Conservation (phyloP, 2,113 vertebrate species). For the Corydoras maculifer region DNA sequence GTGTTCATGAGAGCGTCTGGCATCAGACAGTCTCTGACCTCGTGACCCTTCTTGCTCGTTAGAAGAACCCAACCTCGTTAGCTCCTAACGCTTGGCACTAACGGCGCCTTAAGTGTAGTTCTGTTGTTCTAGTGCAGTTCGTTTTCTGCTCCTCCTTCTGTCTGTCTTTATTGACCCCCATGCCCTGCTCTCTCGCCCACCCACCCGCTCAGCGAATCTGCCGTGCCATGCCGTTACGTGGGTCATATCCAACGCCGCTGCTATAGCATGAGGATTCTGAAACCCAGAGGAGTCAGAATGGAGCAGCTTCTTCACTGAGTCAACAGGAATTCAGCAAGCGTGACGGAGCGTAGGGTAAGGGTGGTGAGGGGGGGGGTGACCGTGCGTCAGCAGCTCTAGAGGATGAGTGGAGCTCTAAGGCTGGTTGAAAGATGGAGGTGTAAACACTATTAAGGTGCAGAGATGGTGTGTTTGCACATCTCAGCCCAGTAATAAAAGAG, state of each 20-base stretch:
- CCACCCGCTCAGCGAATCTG: background rate
- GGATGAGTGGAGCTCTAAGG: constrained; percentile 23
- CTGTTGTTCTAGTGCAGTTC: background rate
- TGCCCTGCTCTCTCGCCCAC: constrained; percentile 32
- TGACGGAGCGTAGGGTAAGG: background rate
- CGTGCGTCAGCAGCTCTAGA: constrained; percentile 25
- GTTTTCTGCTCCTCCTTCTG: background rate
- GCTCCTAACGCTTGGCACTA: constrained; percentile 32
- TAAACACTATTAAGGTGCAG: constrained; percentile 58
- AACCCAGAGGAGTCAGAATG: constrained; percentile 26
- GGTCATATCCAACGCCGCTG: too few species aligned
- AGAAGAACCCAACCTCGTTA: constrained; percentile 34
- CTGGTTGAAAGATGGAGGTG: constrained; percentile 51
- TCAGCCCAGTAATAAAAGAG: constrained; percentile 42
- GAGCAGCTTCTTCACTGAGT: constrained; percentile 22
- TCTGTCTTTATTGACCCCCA: constrained; percentile 21
- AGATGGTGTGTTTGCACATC: constrained; percentile 57
- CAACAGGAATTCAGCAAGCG: constrained; percentile 13
- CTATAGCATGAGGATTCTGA: too few species aligned
- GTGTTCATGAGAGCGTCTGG: constrained; percentile 38
- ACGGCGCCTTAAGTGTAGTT: constrained; percentile 26
- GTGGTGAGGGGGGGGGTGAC: constrained; percentile 9
- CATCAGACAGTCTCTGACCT: constrained; percentile 38
- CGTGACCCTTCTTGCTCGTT: constrained; percentile 33
- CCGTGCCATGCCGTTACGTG: too few species aligned